phyloP scores from a whole-genome alignment of 1,140 invertebrate genomes.

The Bombus superbus region DNA sequence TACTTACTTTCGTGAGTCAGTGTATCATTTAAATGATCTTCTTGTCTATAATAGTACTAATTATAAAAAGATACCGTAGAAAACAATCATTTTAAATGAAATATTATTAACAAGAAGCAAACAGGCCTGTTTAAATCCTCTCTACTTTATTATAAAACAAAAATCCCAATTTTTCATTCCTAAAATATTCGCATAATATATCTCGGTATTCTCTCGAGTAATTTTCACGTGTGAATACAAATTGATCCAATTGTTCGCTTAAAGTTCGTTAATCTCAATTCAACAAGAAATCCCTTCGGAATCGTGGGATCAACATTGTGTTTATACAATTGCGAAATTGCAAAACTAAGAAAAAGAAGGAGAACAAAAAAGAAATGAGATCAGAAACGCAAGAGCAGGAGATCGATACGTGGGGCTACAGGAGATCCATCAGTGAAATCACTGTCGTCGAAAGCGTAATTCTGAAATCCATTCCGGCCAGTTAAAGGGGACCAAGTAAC shows the following conservation, averaged over 20 bases:
- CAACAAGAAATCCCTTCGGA: background rate
- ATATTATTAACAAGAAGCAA: too few relatives aligned
- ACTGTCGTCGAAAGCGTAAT: conserved; percentile 39
- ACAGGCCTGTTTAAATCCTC: too few relatives aligned
- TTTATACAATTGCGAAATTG: background rate
- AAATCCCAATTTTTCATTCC: too few relatives aligned
- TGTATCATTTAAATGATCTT: background rate
- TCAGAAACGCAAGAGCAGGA: background rate
- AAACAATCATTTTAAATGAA: background rate
- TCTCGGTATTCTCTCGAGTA: background rate
- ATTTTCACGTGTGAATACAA: background rate
- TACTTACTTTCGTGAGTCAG: background rate
- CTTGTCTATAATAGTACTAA: background rate
- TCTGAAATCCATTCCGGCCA: conserved; percentile 51
- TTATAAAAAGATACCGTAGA: background rate
- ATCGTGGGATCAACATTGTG: background rate
- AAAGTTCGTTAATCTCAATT: background rate
- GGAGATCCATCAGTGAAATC: conserved; percentile 22
- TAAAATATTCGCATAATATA: too few relatives aligned
- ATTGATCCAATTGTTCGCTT: background rate
- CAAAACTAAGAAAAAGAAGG: background rate
- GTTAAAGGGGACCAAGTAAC: conserved; percentile 58
- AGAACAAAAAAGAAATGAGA: background rate
- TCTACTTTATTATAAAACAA: too few relatives aligned
- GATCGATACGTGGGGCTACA: background rate